phyloP scores from a whole-genome alignment of 2,797 vertebrate species.

The Microchirus variegatus region DNA sequence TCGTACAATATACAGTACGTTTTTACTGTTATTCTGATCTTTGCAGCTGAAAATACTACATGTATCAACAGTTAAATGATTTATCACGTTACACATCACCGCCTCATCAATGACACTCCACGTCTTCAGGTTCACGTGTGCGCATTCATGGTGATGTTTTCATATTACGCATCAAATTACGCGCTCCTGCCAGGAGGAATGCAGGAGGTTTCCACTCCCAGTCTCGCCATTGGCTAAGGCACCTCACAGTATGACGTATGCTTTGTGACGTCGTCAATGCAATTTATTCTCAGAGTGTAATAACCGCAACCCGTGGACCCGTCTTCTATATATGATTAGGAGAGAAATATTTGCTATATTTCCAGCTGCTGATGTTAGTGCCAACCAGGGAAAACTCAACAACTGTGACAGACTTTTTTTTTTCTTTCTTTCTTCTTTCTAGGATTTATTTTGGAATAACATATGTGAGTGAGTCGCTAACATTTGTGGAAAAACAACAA shows the following conservation, averaged over 20 bases:
- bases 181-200: slow-evolving; percentile 29
- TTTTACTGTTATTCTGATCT: neutral
- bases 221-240: slow-evolving; percentile 56
- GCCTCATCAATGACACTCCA: no score
- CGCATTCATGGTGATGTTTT: neutral
- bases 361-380: neutral
- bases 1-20: no score
- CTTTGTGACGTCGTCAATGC: slow-evolving; percentile 27
- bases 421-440: no score
- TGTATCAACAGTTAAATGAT: neutral
- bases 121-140: neutral
- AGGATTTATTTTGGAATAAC: no score
- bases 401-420: neutral
- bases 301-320: slow-evolving; percentile 3
- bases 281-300: slow-evolving; percentile 27
- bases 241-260: slow-evolving; percentile 39
- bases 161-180: slow-evolving; percentile 49
- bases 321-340: neutral
- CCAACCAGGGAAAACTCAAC: neutral
- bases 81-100: no score
- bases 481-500: no score
- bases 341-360: neutral
- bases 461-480: no score
- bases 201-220: slow-evolving; percentile 12
- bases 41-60: neutral